Percentiles rank a stretch among this genome's conserved stretches.
Conservation (phyloP, 2,888 invertebrate species). For the Pardosa pseudoannulata region DNA sequence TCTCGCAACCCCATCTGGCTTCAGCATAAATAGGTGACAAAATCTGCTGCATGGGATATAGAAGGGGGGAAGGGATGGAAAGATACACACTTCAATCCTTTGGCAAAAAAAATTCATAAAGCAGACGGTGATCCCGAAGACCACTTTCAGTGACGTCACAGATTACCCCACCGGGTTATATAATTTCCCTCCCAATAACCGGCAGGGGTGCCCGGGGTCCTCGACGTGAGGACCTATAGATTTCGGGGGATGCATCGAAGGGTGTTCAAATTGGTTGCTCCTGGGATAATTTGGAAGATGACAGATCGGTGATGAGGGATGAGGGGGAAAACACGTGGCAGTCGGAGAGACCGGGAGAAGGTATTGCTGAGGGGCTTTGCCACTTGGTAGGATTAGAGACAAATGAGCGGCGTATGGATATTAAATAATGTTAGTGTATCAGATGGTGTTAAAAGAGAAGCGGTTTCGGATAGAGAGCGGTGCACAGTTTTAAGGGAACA, state of each 20-base stretch:
- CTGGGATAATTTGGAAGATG: slow-evolving; percentile 15
- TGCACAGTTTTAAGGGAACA: too few species aligned
- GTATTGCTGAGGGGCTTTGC: neutral
- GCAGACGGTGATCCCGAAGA: neutral
- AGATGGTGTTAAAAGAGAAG: neutral
- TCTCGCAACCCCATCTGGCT: slow-evolving; percentile 34
- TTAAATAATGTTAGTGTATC: neutral
- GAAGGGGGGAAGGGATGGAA: neutral
- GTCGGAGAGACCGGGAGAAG: too few species aligned
- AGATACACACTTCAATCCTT: neutral
- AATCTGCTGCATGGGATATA: slow-evolving; percentile 19
- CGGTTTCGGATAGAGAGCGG: neutral
- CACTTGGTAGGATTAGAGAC: neutral
- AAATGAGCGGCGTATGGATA: neutral
- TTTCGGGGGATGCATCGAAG: neutral
- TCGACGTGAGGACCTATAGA: slow-evolving; percentile 9
- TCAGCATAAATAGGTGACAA: slow-evolving; percentile 63
- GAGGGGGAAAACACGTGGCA: neutral
- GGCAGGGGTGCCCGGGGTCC: slow-evolving; percentile 1
- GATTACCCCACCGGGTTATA: slow-evolving; percentile 31
- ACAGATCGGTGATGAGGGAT: neutral
- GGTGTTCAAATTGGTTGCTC: neutral
- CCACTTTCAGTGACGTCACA: slow-evolving; percentile 41
- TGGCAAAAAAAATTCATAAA: slow-evolving; percentile 6
- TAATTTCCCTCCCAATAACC: slow-evolving; percentile 17